Conservation (phyloP, 2,888 invertebrate species). For the Acanthopleura granulata region DNA sequence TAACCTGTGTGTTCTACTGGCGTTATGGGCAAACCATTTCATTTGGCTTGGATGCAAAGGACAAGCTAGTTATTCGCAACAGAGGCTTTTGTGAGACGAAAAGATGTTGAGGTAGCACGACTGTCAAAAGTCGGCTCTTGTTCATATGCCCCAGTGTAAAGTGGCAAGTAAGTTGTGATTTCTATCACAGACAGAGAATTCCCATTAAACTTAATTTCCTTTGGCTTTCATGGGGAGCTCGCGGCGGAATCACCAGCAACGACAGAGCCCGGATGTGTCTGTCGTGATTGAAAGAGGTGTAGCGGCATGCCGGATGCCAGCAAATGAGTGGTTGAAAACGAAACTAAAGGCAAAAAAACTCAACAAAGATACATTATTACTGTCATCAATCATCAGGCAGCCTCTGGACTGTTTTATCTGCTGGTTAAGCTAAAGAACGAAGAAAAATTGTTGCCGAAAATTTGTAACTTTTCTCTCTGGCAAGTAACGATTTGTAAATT, state of each 20-base stretch:
- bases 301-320: conserved; percentile 13
- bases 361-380: conserved; percentile 12
- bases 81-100: too few relatives aligned
- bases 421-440: too few relatives aligned
- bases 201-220: conserved; percentile 16
- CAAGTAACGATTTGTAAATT: too few relatives aligned
- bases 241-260: background rate
- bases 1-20: too few relatives aligned
- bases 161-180: conserved; percentile 13
- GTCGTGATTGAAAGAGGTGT: conserved; percentile 10
- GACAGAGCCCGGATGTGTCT: conserved; percentile 7
- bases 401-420: background rate
- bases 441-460: too few relatives aligned
- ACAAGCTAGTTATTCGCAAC: too few relatives aligned
- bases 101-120: too few relatives aligned
- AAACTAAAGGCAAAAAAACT: conserved; percentile 13
- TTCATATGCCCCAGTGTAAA: background rate
- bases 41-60: too few relatives aligned
- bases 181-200: conserved; percentile 16
- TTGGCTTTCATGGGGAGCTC: conserved; percentile 1
- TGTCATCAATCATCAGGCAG: conserved; percentile 6
- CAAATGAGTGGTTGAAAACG: conserved; percentile 17
- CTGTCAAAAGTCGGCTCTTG: too few relatives aligned
- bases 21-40: too few relatives aligned
- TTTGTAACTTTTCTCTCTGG: too few relatives aligned